These are phyloP conservation scores for Caenorhabditis sp. DNA, from an alignment of 2,888 invertebrate species.

Conservation along the genomic window DNA sequence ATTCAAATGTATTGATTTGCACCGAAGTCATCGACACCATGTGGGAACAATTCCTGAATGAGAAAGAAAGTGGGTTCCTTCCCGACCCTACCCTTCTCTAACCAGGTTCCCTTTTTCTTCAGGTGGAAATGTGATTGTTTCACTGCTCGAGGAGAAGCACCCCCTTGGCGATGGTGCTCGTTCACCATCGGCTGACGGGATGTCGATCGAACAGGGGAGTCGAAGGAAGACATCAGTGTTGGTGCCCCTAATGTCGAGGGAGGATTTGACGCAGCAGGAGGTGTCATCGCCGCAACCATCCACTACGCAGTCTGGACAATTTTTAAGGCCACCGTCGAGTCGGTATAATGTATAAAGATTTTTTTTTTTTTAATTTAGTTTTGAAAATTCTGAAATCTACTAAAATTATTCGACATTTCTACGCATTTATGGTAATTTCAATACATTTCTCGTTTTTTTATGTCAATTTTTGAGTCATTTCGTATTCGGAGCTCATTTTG, in stretches of 20 bases:
- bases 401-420: too few relatives aligned
- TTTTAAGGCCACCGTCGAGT: slow-evolving; percentile 49
- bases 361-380: too few relatives aligned
- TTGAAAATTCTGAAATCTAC: too few relatives aligned
- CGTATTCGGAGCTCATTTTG: too few relatives aligned
- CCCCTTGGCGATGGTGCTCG: slow-evolving; percentile 31
- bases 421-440: too few relatives aligned
- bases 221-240: slow-evolving; percentile 64
- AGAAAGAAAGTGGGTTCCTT: slow-evolving; percentile 44
- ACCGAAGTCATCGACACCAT: slow-evolving; percentile 65
- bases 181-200: slow-evolving; percentile 41
- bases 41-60: slow-evolving; percentile 66
- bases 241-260: slow-evolving; percentile 62
- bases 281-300: background rate
- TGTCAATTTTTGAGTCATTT: too few relatives aligned
- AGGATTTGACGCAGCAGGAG: slow-evolving; percentile 47
- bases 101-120: too few relatives aligned
- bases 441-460: too few relatives aligned
- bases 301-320: slow-evolving; percentile 32
- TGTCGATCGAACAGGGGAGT: slow-evolving; percentile 37
- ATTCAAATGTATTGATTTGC: slow-evolving; percentile 62
- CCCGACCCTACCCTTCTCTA: too few relatives aligned
- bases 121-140: slow-evolving; percentile 28
- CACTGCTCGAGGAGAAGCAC: slow-evolving; percentile 25
- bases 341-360: slow-evolving; percentile 6